phyloP scores from a whole-genome alignment of 2,888 invertebrate genomes.

The Bruchidius siliquastri region DNA sequence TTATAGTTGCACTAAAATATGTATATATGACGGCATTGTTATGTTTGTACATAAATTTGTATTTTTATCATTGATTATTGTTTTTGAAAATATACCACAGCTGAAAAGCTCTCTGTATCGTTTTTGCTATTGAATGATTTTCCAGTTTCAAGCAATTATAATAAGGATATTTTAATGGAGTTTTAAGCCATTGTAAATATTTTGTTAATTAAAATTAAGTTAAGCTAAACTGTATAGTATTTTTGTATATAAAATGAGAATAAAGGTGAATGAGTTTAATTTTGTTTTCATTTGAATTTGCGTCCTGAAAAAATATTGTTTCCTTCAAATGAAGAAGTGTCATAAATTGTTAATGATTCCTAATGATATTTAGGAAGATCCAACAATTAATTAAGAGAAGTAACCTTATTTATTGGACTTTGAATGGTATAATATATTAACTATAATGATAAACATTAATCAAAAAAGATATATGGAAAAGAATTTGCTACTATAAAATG shows the following conservation, averaged over 20 bases:
- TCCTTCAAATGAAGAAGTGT: too few relatives aligned
- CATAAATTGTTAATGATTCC: too few relatives aligned
- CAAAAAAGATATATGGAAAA: too few relatives aligned
- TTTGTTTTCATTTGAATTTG: neutral
- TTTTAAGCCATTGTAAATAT: conserved; percentile 17
- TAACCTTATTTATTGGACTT: too few relatives aligned
- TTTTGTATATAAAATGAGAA: conserved; percentile 42
- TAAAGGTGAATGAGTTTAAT: conserved; percentile 18
- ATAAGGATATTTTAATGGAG: neutral
- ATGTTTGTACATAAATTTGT: neutral
- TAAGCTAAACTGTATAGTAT: conserved; percentile 39
- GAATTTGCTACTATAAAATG: too few relatives aligned
- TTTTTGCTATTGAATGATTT: neutral
- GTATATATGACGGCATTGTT: neutral
- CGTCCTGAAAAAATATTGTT: too few relatives aligned
- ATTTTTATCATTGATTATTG: neutral
- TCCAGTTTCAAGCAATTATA: neutral
- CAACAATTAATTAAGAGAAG: too few relatives aligned
- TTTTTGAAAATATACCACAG: neutral
- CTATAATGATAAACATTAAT: too few relatives aligned
- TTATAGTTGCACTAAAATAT: neutral
- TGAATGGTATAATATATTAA: too few relatives aligned
- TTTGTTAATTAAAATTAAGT: conserved; percentile 24
- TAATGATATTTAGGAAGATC: too few relatives aligned
- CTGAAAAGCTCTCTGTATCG: neutral